Conservation (phyloP, 2,888 invertebrate genomes). For the Melanophora roralis region DNA sequence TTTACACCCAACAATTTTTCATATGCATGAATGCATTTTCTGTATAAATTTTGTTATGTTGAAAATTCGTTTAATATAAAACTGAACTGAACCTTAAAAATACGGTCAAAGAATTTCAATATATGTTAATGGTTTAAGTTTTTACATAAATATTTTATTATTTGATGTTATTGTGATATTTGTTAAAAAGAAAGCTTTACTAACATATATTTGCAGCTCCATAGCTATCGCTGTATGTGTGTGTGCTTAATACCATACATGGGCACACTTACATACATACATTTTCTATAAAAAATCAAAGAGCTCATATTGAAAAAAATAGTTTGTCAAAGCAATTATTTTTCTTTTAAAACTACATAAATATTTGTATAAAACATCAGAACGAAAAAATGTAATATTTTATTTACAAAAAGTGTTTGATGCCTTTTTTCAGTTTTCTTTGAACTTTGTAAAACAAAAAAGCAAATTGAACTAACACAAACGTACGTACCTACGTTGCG, state of each 20-base stretch:
- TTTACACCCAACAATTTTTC: background rate
- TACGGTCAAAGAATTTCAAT: conserved; percentile 60
- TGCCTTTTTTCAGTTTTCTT: background rate
- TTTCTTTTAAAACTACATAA: conserved; percentile 40
- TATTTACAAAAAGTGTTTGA: conserved; percentile 5
- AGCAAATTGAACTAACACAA: background rate
- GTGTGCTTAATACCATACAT: background rate
- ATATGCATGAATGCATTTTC: background rate
- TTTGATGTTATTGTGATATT: background rate
- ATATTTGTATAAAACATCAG: conserved; percentile 1
- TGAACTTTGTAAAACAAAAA: background rate
- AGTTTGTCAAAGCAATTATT: conserved; percentile 50
- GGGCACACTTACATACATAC: background rate
- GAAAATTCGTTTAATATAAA: conserved; percentile 26
- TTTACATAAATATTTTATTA: background rate
- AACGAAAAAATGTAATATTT: background rate
- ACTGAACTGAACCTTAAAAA: conserved; percentile 48
- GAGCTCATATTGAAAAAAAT: background rate
- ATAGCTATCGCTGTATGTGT: background rate
- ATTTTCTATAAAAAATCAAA: conserved; percentile 15
- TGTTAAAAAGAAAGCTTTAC: conserved; percentile 7
- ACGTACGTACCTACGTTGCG: background rate
- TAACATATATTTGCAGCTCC: background rate
- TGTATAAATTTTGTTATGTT: background rate
- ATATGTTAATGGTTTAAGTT: conserved; percentile 41